phyloP scores from a whole-genome alignment of 35 echinoderm and acorn worm genomes.

The Anneissia japonica region DNA sequence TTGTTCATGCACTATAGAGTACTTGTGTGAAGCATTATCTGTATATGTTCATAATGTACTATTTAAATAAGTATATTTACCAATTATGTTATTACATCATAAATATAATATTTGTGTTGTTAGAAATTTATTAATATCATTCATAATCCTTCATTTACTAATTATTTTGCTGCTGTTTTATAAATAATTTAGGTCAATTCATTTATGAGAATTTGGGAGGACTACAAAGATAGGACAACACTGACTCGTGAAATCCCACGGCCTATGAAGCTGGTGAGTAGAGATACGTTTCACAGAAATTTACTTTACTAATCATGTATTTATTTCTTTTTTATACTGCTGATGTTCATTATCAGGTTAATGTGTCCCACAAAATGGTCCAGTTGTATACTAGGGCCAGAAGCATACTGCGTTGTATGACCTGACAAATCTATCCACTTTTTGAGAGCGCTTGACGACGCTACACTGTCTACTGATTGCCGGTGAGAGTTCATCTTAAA shows the following conservation, averaged over 20 bases:
- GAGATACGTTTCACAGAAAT: too few species aligned
- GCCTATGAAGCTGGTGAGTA: slow-evolving; percentile 73
- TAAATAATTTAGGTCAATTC: slow-evolving; percentile 53
- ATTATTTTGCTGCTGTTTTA: background rate
- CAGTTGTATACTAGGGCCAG: background rate
- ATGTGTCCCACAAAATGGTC: background rate
- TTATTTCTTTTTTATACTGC: too few species aligned
- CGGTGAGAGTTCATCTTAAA: too few species aligned
- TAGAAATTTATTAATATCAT: too few species aligned
- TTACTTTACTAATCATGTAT: too few species aligned
- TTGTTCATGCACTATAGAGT: too few species aligned
- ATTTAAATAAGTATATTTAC: too few species aligned
- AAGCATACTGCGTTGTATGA: background rate
- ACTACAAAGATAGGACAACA: slow-evolving; percentile 75
- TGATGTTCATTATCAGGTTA: background rate
- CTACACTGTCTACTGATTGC: background rate
- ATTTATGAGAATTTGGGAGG: slow-evolving; percentile 85
- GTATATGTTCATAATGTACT: too few species aligned
- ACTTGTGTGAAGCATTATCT: too few species aligned
- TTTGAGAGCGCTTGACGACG: background rate
- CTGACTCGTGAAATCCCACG: slow-evolving; percentile 62
- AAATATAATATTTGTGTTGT: too few species aligned
- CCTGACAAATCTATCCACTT: background rate
- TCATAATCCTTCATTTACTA: too few species aligned
- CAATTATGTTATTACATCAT: too few species aligned